phyloP scores from a whole-genome alignment of 2,797 vertebrate genomes.

The Phylloscopus collybita region DNA sequence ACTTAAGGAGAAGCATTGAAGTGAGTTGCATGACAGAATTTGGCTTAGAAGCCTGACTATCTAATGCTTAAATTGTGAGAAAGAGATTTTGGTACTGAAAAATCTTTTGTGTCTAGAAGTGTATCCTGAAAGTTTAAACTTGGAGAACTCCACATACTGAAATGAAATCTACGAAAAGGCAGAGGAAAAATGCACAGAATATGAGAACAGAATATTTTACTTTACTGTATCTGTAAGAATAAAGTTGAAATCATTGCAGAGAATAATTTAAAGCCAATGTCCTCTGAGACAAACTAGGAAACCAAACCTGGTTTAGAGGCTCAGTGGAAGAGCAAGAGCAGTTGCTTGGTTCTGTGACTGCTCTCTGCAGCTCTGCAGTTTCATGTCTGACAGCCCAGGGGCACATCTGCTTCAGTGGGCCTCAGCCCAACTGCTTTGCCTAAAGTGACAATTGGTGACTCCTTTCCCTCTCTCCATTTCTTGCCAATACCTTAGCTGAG shows the following conservation, averaged over 20 bases:
- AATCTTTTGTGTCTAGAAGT: neutral
- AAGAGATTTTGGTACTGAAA: neutral
- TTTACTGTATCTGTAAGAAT: neutral
- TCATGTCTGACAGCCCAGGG: neutral
- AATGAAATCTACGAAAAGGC: neutral
- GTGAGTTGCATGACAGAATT: neutral
- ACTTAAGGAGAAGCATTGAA: neutral
- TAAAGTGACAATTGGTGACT: neutral
- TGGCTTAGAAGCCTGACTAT: neutral
- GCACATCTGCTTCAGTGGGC: neutral
- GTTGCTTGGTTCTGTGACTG: neutral
- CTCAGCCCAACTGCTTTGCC: neutral
- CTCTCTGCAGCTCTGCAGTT: neutral
- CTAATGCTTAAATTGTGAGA: neutral
- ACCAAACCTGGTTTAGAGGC: neutral
- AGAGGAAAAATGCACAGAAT: neutral
- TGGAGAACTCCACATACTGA: neutral
- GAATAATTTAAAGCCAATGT: neutral
- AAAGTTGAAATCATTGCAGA: neutral
- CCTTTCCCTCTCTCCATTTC: neutral
- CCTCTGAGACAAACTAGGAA: neutral
- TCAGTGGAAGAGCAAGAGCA: neutral
- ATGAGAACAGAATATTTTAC: neutral
- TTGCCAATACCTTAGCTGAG: neutral
- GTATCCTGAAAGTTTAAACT: neutral